These are phyloP conservation scores for Apomyelois bistriatella DNA, from an alignment of 2,888 invertebrate species.

Conservation along the genomic window DNA sequence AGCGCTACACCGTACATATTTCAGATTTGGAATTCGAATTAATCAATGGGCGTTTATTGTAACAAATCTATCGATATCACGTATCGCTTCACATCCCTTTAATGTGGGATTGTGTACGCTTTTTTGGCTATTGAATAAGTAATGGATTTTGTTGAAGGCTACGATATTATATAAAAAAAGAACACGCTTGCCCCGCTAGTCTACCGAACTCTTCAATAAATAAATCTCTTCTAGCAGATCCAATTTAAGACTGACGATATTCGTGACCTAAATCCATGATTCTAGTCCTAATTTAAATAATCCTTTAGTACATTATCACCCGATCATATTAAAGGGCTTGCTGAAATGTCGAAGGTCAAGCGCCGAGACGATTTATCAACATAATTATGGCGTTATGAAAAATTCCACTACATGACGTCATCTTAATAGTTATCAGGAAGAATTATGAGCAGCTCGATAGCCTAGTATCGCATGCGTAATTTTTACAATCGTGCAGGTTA, in stretches of 20 bases:
- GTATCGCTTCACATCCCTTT: slow-evolving; percentile 1
- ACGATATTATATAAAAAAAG: too few species aligned
- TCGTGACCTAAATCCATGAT: too few species aligned
- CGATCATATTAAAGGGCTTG: neutral
- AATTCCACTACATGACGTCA: neutral
- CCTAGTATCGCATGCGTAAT: too few species aligned
- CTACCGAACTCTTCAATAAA: too few species aligned
- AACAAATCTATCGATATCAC: slow-evolving; percentile 12
- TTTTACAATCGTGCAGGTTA: too few species aligned
- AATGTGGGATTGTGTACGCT: neutral
- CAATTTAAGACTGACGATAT: too few species aligned
- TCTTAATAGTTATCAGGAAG: neutral
- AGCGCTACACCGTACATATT: slow-evolving; percentile 20
- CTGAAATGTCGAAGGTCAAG: neutral
- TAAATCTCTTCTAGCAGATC: neutral
- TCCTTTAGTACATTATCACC: neutral
- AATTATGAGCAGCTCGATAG: too few species aligned
- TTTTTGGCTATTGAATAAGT: slow-evolving; percentile 8
- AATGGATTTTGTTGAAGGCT: slow-evolving; percentile 3
- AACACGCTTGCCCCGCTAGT: too few species aligned
- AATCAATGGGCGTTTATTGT: slow-evolving; percentile 18
- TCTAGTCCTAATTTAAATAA: neutral
- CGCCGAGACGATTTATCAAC: neutral
- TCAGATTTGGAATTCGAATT: slow-evolving; percentile 27
- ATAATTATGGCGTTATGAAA: neutral